A percentile compares a stretch with the other conserved stretches of the same genome.
phyloP scores from a whole-genome alignment of 2,797 vertebrate species.

The Nannoperca australis region DNA sequence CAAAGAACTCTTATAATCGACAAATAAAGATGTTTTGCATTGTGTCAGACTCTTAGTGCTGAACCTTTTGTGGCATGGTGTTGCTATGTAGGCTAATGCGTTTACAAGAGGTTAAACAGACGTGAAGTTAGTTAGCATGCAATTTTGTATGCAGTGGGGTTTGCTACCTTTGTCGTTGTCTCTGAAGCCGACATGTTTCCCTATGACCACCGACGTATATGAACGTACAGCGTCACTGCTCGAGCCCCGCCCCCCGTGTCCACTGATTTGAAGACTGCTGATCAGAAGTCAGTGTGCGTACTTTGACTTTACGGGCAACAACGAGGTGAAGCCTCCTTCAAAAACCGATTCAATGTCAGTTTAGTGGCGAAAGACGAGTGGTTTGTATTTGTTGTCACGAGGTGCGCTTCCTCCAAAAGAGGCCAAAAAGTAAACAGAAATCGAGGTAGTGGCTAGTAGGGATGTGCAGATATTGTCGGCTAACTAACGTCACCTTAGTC shows the following conservation, averaged over 20 bases:
- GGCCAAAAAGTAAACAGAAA: conserved; percentile 77
- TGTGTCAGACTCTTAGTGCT: not conserved
- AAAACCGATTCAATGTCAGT: conserved; percentile 73
- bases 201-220: conserved; percentile 41
- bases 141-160: conserved; percentile 7
- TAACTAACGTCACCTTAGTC: not conserved
- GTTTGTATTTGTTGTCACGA: conserved; percentile 49
- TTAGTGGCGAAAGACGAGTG: not conserved
- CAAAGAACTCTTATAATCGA: conserved; percentile 27
- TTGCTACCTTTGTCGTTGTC: conserved; percentile 80
- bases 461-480: conserved; percentile 32
- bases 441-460: conserved; percentile 25
- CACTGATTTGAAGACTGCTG: conserved; percentile 49
- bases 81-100: fast-evolving
- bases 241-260: conserved; percentile 28
- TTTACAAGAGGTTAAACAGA: not conserved
- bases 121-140: not conserved
- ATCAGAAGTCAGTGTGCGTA: conserved; percentile 69
- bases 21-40: too few species aligned
- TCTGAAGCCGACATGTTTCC: conserved; percentile 83
- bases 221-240: conserved; percentile 52
- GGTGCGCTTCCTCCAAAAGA: conserved; percentile 39
- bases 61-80: not conserved
- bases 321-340: fast-evolving
- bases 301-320: not conserved